Percentiles rank a stretch among this genome's conserved stretches.
Conservation (phyloP, 2,113 vertebrate genomes). For the Anarhynchus alexandrinus region DNA sequence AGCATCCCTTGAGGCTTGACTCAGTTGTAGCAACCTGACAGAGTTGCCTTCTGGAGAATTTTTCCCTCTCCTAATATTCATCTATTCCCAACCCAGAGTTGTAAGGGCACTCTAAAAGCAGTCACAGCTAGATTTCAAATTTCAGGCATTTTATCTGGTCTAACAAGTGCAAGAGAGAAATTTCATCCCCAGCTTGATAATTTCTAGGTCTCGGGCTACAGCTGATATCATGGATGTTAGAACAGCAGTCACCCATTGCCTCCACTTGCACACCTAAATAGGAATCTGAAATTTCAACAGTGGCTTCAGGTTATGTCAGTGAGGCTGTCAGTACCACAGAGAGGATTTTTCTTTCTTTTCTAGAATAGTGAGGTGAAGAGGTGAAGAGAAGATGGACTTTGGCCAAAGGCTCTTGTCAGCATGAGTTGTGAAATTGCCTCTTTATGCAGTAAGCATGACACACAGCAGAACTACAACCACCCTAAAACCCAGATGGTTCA, state of each 20-base stretch:
- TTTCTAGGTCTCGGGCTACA: not conserved
- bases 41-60: not conserved
- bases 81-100: not conserved
- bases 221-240: not conserved
- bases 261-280: not conserved
- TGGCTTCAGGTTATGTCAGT: not conserved
- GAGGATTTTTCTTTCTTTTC: not conserved
- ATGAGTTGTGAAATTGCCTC: not conserved
- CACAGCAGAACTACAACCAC: not conserved
- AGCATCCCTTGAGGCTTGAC: not conserved
- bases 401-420: not conserved
- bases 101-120: not conserved
- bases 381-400: not conserved
- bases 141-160: not conserved
- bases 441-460: not conserved
- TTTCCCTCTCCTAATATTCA: not conserved
- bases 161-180: not conserved
- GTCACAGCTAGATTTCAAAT: not conserved
- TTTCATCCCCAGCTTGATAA: not conserved
- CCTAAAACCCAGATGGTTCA: not conserved
- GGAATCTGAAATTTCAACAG: not conserved
- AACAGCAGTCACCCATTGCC: not conserved
- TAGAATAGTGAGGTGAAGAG: not conserved
- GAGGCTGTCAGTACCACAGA: not conserved
- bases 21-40: not conserved